Conservation (phyloP, 2,797 vertebrate species). For the Paguma larvata region DNA sequence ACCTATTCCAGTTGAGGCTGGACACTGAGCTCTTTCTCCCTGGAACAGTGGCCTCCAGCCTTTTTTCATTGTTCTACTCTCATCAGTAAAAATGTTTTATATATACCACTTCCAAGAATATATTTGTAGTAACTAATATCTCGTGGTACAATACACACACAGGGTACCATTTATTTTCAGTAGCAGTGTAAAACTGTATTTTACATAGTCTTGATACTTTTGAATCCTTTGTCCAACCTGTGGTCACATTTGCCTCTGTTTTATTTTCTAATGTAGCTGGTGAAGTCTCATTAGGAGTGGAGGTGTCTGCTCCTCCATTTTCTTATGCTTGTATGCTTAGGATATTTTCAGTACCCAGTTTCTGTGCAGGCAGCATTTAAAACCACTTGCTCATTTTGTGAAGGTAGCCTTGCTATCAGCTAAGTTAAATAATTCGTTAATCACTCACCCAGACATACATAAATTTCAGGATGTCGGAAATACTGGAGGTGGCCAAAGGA, state of each 20-base stretch:
- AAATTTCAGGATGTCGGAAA: not conserved
- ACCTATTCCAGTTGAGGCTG: not conserved
- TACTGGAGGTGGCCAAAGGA: not conserved
- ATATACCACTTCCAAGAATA: not conserved
- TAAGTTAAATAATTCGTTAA: not conserved
- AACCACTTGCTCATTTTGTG: not conserved
- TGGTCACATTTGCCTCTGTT: not conserved
- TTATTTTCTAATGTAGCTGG: slow-evolving; percentile 1
- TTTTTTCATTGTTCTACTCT: not conserved
- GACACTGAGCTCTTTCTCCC: not conserved
- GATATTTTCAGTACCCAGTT: not conserved
- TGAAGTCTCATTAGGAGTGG: not conserved
- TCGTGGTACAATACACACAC: not conserved
- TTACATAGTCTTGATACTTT: slow-evolving; percentile 42
- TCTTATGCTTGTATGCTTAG: not conserved
- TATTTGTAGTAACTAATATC: not conserved
- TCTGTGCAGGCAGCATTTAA: not conserved
- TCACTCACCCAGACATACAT: not conserved
- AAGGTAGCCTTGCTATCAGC: not conserved
- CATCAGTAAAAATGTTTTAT: not conserved
- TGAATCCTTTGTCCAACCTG: not conserved
- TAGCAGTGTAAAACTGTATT: not conserved
- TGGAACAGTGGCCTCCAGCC: not conserved
- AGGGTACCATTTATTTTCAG: not conserved
- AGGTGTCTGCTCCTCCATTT: not conserved